These are phyloP conservation scores for Lophius piscatorius DNA, from an alignment of 2,113 vertebrate genomes.

Conservation along the genomic window DNA sequence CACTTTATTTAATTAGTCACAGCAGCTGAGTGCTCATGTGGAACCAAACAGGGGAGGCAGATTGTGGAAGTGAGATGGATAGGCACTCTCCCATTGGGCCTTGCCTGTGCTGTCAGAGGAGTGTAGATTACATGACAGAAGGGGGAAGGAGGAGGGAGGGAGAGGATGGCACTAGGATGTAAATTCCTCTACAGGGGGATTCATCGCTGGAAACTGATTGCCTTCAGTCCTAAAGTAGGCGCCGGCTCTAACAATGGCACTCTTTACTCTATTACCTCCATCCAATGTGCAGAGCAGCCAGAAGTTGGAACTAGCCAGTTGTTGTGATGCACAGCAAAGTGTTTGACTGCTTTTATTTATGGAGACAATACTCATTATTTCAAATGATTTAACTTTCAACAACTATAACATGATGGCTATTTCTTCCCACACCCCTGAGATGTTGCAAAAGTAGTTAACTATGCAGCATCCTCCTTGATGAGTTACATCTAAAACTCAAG, in stretches of 20 bases:
- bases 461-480: slow-evolving; percentile 31
- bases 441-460: slow-evolving; percentile 18
- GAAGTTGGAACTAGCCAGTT: slow-evolving; percentile 5
- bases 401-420: slow-evolving; percentile 60
- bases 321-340: slow-evolving; percentile 39
- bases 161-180: slow-evolving; percentile 50
- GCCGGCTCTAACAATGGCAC: slow-evolving; percentile 13
- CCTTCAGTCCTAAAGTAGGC: slow-evolving; percentile 27
- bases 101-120: slow-evolving; percentile 68
- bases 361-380: slow-evolving; percentile 69
- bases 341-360: slow-evolving; percentile 57
- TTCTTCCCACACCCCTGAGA: slow-evolving; percentile 49
- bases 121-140: slow-evolving; percentile 72
- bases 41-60: slow-evolving; percentile 73
- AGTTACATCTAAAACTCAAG: slow-evolving; percentile 13
- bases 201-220: slow-evolving; percentile 46
- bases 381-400: slow-evolving; percentile 62
- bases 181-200: slow-evolving; percentile 54
- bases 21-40: slow-evolving; percentile 76
- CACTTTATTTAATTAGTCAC: slow-evolving; percentile 79
- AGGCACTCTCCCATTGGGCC: slow-evolving; percentile 71
- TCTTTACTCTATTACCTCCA: slow-evolving; percentile 30
- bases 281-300: slow-evolving; percentile 43
- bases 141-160: slow-evolving; percentile 26
- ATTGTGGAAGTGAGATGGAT: slow-evolving; percentile 74